Base-by-base conservation (phyloP, 2,113 vertebrate species). In the Phylloscopus trochiloides region DNA sequence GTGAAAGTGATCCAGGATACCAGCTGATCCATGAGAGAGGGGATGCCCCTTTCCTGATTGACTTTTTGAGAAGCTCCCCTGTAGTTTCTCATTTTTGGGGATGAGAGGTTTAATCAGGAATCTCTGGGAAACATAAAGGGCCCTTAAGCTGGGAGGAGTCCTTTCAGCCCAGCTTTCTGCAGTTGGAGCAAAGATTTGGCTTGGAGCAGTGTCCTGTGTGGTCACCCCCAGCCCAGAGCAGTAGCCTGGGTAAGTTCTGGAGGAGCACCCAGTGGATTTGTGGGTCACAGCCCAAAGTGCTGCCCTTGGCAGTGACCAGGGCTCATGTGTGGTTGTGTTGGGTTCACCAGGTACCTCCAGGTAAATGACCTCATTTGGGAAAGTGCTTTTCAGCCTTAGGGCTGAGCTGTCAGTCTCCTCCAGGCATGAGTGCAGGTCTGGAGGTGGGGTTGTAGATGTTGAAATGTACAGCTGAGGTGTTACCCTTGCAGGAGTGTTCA, bases 271-370 rank as follows among this genome's bases (percentile, higher is more conserved):
- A 4, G 4, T 17, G 67, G 18, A 1, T 20, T 11, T 8, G 52
- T 58, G 71, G 31, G 12, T 20, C 22, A 1, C 15, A 52, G 59
- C 10, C 7, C 58, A 22, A 18, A 4, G 6, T 34, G 17, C 11
- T 75, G 6, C 50, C 28, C 52, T 36, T 42, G 47, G 14, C 54
- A 38, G 24, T 11, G 52, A 5, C 22, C 17, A 31, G n/a, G 12
- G 29, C 26, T 68, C 0, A 4, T 15, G 1, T 5, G 7, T 6
- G 31, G 0, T 1, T 25, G 6, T 50, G 25, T 31, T 77, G 29
- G 6, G 25, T 71, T 80, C n/a, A 45, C 38, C 31, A 31, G 36
- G 17, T 10, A 3, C 22, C 18, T 83, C 21, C 14, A 10, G 52
- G 34, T 29, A 63, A 65, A 24, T 14, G 4, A 1, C 8, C 13